These are phyloP conservation scores for Aspiorhynchus laticeps DNA, from an alignment of 2,113 vertebrate species.

Conservation along the genomic window DNA sequence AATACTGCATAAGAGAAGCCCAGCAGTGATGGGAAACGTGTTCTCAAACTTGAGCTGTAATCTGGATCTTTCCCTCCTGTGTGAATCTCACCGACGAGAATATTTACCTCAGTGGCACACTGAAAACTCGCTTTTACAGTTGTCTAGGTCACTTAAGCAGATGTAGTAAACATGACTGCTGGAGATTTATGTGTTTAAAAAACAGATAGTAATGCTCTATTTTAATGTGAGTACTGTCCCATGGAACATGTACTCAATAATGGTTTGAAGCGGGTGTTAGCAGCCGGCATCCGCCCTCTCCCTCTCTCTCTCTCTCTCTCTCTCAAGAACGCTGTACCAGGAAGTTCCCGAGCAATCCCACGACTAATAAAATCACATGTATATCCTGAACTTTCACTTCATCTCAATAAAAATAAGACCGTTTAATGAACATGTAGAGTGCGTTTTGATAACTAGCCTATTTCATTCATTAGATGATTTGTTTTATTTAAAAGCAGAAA, in stretches of 20 bases:
- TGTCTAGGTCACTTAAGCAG: not conserved
- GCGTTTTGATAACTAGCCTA: not conserved
- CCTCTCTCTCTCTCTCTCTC: not conserved
- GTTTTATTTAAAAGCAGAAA: not conserved
- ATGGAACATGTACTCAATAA: not conserved
- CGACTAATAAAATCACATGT: not conserved
- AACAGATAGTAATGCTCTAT: not conserved
- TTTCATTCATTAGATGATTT: not conserved
- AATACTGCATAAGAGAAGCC: constrained; percentile 10
- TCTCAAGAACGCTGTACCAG: constrained; percentile 40
- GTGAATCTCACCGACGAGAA: not conserved
- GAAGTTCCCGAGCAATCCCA: constrained; percentile 55
- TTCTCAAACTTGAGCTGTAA: not conserved
- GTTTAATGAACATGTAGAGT: not conserved
- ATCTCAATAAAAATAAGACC: not conserved
- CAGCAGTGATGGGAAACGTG: not conserved
- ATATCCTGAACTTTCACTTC: not conserved
- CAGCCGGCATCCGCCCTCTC: constrained; percentile 6
- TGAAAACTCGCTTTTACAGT: constrained; percentile 14
- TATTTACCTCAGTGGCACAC: not conserved
- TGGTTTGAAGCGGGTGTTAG: constrained; percentile 6
- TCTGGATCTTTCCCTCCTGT: constrained; percentile 4
- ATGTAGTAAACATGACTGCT: not conserved
- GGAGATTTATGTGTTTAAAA: not conserved
- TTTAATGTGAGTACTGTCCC: not conserved